Evolutionary conservation across 1,140 invertebrate species (phyloP), one percentile per base, ranked within the genome.

Genomic region (Plectrocnemia conspersa): DNA sequence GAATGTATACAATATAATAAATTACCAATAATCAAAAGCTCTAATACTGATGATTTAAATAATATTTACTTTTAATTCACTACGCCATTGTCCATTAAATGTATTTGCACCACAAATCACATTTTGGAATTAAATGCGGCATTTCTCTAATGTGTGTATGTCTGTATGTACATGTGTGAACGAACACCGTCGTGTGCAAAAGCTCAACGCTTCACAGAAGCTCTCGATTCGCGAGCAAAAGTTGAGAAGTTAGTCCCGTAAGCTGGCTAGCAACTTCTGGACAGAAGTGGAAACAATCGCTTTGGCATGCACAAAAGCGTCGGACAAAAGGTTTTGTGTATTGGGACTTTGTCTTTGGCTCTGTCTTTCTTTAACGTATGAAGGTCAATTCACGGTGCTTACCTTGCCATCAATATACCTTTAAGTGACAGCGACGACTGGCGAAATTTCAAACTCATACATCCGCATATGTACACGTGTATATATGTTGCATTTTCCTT

Each of bases 171-270:
- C 27, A 7, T 29, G 27, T 7, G 27, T 29, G 7, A 29, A 7
- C 6, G n/a, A 29, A 7, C 27, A 29, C 27, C 27, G n/a, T 29
- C 10, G 35, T 16, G 18, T 38, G 35, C 35, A 38, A 38, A 38
- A 38, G 35, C 35, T 38, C 35, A 38, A 38, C 35, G 35, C 13
- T 16, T 16, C 35, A 38, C 35, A 38, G 18, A 38, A 38, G 35
- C 35, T 38, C 7, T 5, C 35, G 35, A 38, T 38, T 38, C 10
- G 11, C 10, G 35, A 38, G 18, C 35, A 38, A 38, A 16, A 38
- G 35, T 38, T 38, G 35, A 6, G 35, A 38, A 38, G 35, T 38
- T 38, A 16, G 10, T 16, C 6, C 13, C 7, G 35, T 38, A 38
- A 38, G 35, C 35, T 16, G 35, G 35, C 27, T 29, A 29, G 27